Conservation (phyloP, 2,888 invertebrate genomes). For the Trissoscelio sp. region DNA sequence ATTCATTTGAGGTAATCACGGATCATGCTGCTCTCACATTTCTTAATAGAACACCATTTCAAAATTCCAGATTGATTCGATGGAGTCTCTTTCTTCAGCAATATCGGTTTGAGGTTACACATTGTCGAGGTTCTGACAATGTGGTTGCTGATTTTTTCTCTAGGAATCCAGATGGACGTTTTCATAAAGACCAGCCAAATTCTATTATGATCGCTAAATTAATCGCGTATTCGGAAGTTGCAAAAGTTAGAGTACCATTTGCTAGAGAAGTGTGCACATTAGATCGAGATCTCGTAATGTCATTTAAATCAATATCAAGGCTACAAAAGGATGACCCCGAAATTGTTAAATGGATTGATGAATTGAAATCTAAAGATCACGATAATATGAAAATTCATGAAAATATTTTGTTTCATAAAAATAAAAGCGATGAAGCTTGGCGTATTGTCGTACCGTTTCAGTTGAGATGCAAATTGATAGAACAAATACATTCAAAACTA, state of each 20-base stretch:
- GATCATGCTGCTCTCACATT: constrained; percentile 6
- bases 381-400: neutral
- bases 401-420: neutral
- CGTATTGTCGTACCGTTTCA: no score
- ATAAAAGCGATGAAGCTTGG: no score
- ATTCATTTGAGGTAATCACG: neutral
- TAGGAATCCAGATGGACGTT: neutral
- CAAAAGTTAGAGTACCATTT: no score
- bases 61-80: constrained; percentile 7
- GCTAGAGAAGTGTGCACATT: no score
- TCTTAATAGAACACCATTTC: neutral
- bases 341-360: no score
- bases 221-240: neutral
- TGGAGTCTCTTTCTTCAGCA: neutral
- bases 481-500: no score
- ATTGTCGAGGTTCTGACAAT: neutral
- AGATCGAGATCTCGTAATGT: no score
- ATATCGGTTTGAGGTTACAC: neutral
- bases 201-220: neutral
- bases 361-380: no score
- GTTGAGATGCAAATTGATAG: no score
- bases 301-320: no score
- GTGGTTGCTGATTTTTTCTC: constrained; percentile 14
- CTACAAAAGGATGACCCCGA: no score
- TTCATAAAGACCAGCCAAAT: neutral